A percentile compares a stretch with the other conserved stretches of the same genome.
phyloP scores from a whole-genome alignment of 2,888 invertebrate species.

The Aspidiotus rigidus region DNA sequence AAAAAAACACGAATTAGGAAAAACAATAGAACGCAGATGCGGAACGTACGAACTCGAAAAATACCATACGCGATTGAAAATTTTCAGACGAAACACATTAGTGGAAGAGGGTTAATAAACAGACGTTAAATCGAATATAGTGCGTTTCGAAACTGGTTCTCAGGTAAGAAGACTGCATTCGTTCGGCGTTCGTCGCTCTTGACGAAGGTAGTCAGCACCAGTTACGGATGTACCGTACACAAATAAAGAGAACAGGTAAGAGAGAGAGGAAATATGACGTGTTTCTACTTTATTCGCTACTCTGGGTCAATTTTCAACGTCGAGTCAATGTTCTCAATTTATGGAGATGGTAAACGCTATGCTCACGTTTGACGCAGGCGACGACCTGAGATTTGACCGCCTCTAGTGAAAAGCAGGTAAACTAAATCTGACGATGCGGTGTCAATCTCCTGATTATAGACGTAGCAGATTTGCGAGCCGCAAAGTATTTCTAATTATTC shows the following conservation, averaged over 20 bases:
- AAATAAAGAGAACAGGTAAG: background rate
- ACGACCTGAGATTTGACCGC: too few species aligned
- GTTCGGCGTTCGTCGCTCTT: background rate
- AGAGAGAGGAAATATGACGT: background rate
- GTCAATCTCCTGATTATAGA: too few species aligned
- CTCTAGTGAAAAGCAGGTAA: too few species aligned
- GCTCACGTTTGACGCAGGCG: too few species aligned
- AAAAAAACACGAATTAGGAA: background rate
- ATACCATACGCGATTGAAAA: background rate
- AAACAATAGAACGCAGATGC: too few species aligned
- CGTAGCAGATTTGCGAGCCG: too few species aligned
- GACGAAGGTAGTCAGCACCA: background rate
- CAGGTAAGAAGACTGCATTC: background rate
- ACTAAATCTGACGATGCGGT: too few species aligned
- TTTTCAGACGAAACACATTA: background rate
- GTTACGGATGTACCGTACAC: background rate
- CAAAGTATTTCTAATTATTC: too few species aligned
- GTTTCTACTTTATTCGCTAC: background rate
- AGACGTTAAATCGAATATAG: background rate
- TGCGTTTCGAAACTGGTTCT: background rate
- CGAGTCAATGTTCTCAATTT: background rate
- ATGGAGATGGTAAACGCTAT: background rate
- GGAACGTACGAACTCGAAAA: background rate
- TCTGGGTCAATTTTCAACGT: background rate
- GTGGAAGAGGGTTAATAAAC: background rate